Percentiles rank a stretch among this genome's conserved stretches.
These are phyloP conservation scores for Lepisosteus oculatus DNA, from an alignment of 2,113 vertebrate genomes.

Conservation along the genomic window DNA sequence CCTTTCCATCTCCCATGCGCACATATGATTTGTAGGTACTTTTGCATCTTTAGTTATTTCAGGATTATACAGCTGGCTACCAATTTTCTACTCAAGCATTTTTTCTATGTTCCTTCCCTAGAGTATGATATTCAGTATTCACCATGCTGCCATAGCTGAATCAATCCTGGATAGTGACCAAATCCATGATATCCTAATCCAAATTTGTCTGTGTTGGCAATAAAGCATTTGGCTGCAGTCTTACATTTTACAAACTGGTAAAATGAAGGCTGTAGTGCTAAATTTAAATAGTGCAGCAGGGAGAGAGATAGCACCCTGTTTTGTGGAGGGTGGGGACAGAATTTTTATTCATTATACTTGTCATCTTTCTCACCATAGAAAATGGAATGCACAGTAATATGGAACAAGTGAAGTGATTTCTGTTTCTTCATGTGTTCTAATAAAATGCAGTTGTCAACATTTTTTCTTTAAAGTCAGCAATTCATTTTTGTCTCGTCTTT, in stretches of 20 bases:
- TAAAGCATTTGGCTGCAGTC: slow-evolving; percentile 26
- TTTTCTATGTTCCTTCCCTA: slow-evolving; percentile 14
- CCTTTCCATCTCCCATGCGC: not conserved
- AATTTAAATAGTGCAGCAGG: slow-evolving; percentile 11
- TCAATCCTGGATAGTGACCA: slow-evolving; percentile 35
- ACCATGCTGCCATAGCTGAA: slow-evolving; percentile 28
- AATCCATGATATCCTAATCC: slow-evolving; percentile 33
- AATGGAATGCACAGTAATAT: too few species aligned
- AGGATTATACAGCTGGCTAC: slow-evolving; percentile 1
- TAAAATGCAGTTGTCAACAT: too few species aligned
- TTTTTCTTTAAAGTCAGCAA: too few species aligned
- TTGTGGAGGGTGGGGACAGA: not conserved
- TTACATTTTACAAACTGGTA: slow-evolving; percentile 20
- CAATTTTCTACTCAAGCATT: slow-evolving; percentile 1
- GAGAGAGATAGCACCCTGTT: not conserved
- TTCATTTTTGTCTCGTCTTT: too few species aligned
- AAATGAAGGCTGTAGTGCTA: slow-evolving; percentile 15
- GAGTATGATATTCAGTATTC: slow-evolving; percentile 30
- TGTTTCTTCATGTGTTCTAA: too few species aligned
- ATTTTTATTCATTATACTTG: too few species aligned
- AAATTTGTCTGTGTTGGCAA: slow-evolving; percentile 32
- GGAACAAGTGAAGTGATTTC: too few species aligned
- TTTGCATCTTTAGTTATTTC: not conserved
- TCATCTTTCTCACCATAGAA: not conserved
- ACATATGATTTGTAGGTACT: not conserved